Evolutionary conservation across 2,888 invertebrate genomes (phyloP).

Genomic region (Osmoderma eremita): DNA sequence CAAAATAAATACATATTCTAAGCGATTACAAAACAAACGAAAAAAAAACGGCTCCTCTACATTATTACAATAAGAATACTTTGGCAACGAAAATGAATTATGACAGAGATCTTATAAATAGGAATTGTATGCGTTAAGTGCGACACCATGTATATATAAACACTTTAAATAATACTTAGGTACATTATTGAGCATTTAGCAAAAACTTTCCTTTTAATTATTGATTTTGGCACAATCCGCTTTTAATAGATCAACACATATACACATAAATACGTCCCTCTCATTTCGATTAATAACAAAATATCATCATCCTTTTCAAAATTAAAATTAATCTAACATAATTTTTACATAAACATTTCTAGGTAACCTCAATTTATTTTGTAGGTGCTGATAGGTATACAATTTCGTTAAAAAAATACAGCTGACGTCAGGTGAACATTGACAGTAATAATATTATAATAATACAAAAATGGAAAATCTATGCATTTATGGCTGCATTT

Average conservation of each 20-base stretch:
- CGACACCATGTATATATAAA: constrained; percentile 33
- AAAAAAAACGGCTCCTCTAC: constrained; percentile 27
- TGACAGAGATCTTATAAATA: constrained; percentile 44
- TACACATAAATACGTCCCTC: constrained; percentile 17
- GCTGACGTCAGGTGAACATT: constrained; percentile 4
- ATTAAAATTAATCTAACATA: constrained; percentile 17
- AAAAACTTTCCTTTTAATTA: constrained; percentile 42
- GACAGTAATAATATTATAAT: constrained; percentile 15
- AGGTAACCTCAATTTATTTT: constrained; percentile 42
- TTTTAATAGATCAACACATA: constrained; percentile 32
- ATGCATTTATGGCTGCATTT: constrained; percentile 32
- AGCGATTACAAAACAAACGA: constrained; percentile 19
- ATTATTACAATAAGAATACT: constrained; percentile 38
- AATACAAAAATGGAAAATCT: constrained; percentile 4
- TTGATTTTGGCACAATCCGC: constrained; percentile 37
- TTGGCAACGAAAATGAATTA: constrained; percentile 43
- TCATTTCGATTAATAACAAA: constrained; percentile 19
- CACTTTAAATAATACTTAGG: constrained; percentile 47
- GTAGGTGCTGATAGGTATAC: constrained; percentile 30
- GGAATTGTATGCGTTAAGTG: constrained; percentile 41
- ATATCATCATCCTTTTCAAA: constrained; percentile 18
- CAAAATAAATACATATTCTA: constrained; percentile 39
- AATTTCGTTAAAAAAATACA: constrained; percentile 28
- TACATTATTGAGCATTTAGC: constrained; percentile 52
- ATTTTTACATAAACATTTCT: constrained; percentile 34